Evolutionary conservation across 2,797 vertebrate genomes (phyloP).

Genomic region (Ataeniobius toweri): DNA sequence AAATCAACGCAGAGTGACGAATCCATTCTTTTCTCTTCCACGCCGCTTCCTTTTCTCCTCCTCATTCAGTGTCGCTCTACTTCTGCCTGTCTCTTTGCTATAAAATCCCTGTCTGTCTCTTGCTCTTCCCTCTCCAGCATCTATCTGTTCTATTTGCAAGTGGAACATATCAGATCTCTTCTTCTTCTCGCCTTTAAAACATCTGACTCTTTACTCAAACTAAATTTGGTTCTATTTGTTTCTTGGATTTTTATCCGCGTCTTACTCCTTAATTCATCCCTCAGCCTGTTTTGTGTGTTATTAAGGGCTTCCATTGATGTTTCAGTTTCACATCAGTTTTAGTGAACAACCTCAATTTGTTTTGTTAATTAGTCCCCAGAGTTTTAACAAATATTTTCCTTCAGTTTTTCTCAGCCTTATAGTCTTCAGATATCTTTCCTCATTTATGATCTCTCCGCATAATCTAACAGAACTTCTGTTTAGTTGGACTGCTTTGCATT

Average conservation of each 20-base stretch:
- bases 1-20: conserved; percentile 58
- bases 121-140: conserved; percentile 34
- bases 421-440: conserved; percentile 43
- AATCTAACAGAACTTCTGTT: neutral
- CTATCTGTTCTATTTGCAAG: conserved; percentile 35
- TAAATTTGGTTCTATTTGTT: conserved; percentile 39
- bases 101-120: conserved; percentile 49
- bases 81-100: conserved; percentile 57
- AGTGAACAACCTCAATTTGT: conserved; percentile 50
- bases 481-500: too few relatives aligned
- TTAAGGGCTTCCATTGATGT: conserved; percentile 24
- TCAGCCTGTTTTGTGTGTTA: conserved; percentile 34
- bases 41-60: conserved; percentile 33
- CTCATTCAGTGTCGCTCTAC: conserved; percentile 29
- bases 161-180: conserved; percentile 49
- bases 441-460: conserved; percentile 38
- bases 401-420: conserved; percentile 31
- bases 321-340: conserved; percentile 44
- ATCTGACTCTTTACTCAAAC: conserved; percentile 35
- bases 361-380: conserved; percentile 55
- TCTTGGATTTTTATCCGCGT: conserved; percentile 30
- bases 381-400: conserved; percentile 37
- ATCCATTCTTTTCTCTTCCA: conserved; percentile 59
- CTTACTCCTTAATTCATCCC: conserved; percentile 18
- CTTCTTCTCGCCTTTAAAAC: conserved; percentile 40